Evolutionary conservation across 2,797 vertebrate genomes (phyloP), one percentile per base, ranked within the genome.

Genomic region (Sebastes minor): DNA sequence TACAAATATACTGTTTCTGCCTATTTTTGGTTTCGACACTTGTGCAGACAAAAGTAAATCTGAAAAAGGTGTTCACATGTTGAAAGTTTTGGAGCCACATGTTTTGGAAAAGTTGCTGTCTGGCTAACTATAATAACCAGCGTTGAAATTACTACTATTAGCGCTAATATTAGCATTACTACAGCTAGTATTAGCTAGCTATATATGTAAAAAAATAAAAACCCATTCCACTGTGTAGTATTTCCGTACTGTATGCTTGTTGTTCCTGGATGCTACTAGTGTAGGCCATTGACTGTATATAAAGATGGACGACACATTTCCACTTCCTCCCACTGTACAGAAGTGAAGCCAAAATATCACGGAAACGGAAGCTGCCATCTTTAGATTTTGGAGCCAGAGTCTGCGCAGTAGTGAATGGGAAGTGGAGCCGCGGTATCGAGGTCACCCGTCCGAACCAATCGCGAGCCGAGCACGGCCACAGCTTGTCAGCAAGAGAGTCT

Each of bases 401-500:
- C 35, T 38, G 35, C 42, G 42, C 14, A 46, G 42, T 42, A 42
- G 38, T 42, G 38, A 42, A 18, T 0, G 16, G 42, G 42, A 0
- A 18, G 42, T 1, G 0, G 1, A 46, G 42, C 42, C 42, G 3
- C 42, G 6, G 0, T 46, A 46, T 46, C 42, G 42, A 46, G 42
- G 42, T 46, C 42, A 46, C 42, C 1, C 42, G 16, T 46, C 42
- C 6, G 42, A 46, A 46, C 42, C 42, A 18, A 46, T 46, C 42
- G 0, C 16, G 42, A 46, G 42, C 42, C 42, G 16, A 46, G 42
- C 42, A 0, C 42, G 16, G 42, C 42, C 42, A 46, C 42, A 46
- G 16, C 42, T 46, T 8, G 16, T 46, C 42, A 18, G 42, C 42
- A 46, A 46, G 16, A 46, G 42, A 46, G 42, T 0, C 42, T 46